Evolutionary conservation across 2,888 invertebrate species (phyloP).

Genomic region (Auanema freiburgensis): DNA sequence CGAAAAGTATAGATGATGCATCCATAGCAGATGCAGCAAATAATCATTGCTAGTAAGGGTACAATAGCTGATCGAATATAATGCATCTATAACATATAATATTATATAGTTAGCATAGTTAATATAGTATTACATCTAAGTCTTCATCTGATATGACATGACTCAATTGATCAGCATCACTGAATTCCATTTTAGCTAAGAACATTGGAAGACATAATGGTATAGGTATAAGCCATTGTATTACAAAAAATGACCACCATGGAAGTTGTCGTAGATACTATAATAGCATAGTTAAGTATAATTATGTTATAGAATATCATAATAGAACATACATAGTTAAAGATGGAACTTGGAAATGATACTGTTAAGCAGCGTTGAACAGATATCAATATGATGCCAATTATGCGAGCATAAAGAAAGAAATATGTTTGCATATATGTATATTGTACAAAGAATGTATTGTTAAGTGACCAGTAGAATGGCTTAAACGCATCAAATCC

Average conservation of each 20-base stretch:
- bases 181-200: not conserved
- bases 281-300: not conserved
- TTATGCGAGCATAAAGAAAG: not conserved
- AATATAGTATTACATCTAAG: too few species aligned
- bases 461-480: not conserved
- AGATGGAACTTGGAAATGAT: not conserved
- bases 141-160: too few species aligned
- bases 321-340: conserved; percentile 1
- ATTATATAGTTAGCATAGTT: too few species aligned
- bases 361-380: not conserved
- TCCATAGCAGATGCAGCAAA: not conserved
- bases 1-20: conserved; percentile 1
- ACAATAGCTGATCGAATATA: not conserved
- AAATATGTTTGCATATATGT: conserved; percentile 2
- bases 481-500: not conserved
- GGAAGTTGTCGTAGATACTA: not conserved
- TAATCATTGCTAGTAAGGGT: not conserved
- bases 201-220: not conserved
- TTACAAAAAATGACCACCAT: not conserved
- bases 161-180: not conserved
- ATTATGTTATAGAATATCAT: too few species aligned
- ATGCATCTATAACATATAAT: not conserved
- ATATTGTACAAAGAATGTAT: not conserved
- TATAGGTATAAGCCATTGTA: not conserved
- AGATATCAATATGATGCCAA: not conserved